phyloP scores from a whole-genome alignment of 2,113 vertebrate species.

The Pantherophis guttatus region DNA sequence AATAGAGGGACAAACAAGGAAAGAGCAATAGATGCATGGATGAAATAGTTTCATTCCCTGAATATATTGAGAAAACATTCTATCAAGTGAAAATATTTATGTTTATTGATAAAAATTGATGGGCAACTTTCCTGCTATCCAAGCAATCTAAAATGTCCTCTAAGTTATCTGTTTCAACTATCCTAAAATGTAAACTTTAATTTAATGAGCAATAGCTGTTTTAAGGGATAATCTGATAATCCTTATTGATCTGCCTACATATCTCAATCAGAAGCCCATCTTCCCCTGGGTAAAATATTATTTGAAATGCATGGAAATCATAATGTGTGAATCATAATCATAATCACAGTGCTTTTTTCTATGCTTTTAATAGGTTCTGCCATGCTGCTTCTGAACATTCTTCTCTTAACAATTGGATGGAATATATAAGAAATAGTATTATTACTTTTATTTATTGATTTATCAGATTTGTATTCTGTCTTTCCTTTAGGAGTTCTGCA shows the following conservation, averaged over 20 bases:
- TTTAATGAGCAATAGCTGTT: background rate
- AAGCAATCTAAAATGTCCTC: background rate
- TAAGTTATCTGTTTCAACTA: background rate
- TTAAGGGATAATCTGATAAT: background rate
- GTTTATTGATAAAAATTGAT: background rate
- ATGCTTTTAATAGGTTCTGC: background rate
- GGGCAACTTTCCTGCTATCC: background rate
- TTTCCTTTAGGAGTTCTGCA: background rate
- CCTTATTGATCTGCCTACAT: background rate
- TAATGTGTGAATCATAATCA: background rate
- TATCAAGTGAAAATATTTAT: background rate
- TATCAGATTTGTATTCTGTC: background rate
- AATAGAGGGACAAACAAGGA: background rate
- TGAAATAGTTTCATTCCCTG: background rate
- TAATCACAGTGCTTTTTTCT: background rate
- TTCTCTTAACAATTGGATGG: background rate
- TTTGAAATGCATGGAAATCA: background rate
- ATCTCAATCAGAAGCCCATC: background rate
- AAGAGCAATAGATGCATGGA: background rate
- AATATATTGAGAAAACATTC: background rate
- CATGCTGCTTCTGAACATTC: background rate
- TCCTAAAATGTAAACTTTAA: background rate
- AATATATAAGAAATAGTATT: background rate
- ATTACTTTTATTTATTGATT: background rate
- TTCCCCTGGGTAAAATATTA: background rate